phyloP scores from a whole-genome alignment of 2,888 invertebrate genomes.

The Tanytarsus gracilentus region DNA sequence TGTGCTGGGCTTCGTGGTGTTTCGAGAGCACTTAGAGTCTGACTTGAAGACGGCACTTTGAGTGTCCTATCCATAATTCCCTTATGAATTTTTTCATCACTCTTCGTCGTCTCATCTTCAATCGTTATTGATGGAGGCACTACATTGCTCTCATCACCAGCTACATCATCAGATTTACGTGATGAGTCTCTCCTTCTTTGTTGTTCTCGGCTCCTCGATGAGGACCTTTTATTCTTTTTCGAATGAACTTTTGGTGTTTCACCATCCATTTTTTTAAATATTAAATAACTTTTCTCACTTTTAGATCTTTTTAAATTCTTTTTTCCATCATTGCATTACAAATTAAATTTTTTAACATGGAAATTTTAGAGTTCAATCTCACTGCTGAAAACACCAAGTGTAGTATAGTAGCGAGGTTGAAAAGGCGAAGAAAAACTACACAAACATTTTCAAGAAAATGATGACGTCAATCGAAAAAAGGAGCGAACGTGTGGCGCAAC shows the following conservation, averaged over 20 bases:
- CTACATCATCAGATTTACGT: constrained; percentile 8
- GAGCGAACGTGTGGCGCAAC: constrained; percentile 27
- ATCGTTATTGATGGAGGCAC: constrained; percentile 6
- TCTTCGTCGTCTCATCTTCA: constrained; percentile 25
- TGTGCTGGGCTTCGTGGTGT: constrained; percentile 44
- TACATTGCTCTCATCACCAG: background rate
- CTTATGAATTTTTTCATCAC: constrained; percentile 35
- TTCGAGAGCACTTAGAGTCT: constrained; percentile 36
- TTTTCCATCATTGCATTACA: background rate
- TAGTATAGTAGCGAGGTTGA: background rate
- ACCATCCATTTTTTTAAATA: constrained; percentile 30
- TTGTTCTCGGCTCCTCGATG: constrained; percentile 19
- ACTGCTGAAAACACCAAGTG: background rate
- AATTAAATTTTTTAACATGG: too few species aligned
- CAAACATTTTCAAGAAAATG: constrained; percentile 5
- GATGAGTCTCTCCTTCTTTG: constrained; percentile 8
- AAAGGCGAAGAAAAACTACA: background rate
- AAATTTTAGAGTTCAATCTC: too few species aligned
- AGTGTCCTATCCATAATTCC: constrained; percentile 44
- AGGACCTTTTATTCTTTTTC: constrained; percentile 38
- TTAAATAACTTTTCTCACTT: background rate
- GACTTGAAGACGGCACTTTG: constrained; percentile 37
- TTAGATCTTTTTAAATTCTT: background rate
- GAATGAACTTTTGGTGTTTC: constrained; percentile 44
- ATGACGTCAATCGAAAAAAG: constrained; percentile 28